Base-by-base conservation (phyloP, 2,888 invertebrate genomes). In the Apotomis turbidana region DNA sequence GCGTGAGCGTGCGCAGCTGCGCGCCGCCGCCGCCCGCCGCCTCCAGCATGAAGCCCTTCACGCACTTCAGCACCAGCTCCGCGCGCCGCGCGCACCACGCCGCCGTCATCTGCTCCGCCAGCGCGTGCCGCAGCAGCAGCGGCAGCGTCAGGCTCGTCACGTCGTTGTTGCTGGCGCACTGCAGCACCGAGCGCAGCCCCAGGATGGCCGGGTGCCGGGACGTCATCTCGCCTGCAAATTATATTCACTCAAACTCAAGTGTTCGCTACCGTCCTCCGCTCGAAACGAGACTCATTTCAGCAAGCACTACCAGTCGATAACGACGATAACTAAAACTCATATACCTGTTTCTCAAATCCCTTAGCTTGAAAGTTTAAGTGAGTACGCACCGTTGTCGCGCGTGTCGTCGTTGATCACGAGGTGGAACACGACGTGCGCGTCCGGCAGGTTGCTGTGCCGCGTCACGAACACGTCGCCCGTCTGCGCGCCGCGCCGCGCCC, bases 31-130 rank as follows among this genome's bases (percentile, higher is more conserved):
- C 97, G 0, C 98, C 97, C 8, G 97, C 97, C 94, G 98, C 98
- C 94, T 99, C 99, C 89, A 99, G 98, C 97, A 99, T 97, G 90
- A 99, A 99, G 3, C 99, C 99, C 93, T 99, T 99, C 68, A 99
- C 97, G 91, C 99, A 99, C 92, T 99, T 99, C 84, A 99, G 98
- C 73, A 99, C 97, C 76, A 99, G 94, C 92, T 99, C 99, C 0
- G 99, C 99, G 81, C 99, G 94, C 81, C 98, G 97, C 84, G 97
- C 95, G 90, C 99, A 99, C 99, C 99, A 99, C 51, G 97, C 96
- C 68, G 98, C 96, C 0, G 99, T 99, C 98, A 98, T 97, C 85
- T 97, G 97, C 96, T 99, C 99, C 0, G 97, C 96, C 95, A 99
- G 97, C 88, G 98, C 97, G 87, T 99, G 98, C 1, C 97, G 95